Evolutionary conservation across 2,797 vertebrate genomes (phyloP).

Genomic region (Fistularia commersonii): DNA sequence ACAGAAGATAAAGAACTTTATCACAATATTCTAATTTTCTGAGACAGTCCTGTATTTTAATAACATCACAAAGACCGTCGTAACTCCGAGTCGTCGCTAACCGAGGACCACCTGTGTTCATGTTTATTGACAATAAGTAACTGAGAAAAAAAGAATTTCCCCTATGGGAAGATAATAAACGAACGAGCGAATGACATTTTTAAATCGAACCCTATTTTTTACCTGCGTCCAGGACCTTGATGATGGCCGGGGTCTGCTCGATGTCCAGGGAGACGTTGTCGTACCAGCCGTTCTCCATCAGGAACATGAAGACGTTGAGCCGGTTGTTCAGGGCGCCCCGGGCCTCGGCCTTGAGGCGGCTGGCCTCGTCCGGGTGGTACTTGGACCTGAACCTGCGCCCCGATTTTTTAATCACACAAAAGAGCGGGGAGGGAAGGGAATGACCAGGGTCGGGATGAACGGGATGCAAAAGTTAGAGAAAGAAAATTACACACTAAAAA

Average conservation of each 20-base stretch:
- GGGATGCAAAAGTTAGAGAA: slow-evolving; percentile 52
- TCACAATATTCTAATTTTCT: no score
- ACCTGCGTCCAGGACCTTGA: slow-evolving; percentile 91
- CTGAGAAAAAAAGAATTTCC: no score
- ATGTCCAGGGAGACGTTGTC: slow-evolving; percentile 86
- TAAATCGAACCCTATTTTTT: no score
- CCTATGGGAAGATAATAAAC: no score
- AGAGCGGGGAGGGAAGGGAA: slow-evolving; percentile 40
- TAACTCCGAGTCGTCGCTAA: no score
- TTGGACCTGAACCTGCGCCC: slow-evolving; percentile 87
- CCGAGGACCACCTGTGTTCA: no score
- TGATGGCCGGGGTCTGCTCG: slow-evolving; percentile 82
- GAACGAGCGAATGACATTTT: no score
- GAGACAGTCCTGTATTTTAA: no score
- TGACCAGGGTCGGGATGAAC: slow-evolving; percentile 50
- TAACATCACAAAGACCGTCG: no score
- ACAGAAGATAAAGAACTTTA: no score
- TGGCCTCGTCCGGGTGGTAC: slow-evolving; percentile 91
- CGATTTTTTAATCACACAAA: slow-evolving; percentile 39
- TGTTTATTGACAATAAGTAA: no score
- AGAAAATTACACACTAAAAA: slow-evolving; percentile 11
- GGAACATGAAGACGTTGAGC: slow-evolving; percentile 81
- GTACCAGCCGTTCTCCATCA: slow-evolving; percentile 87
- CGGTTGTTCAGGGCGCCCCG: slow-evolving; percentile 84
- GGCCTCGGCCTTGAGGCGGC: slow-evolving; percentile 81